Base-by-base conservation (phyloP, 23 tunicate species). In the Clavelina lepadiformis region DNA sequence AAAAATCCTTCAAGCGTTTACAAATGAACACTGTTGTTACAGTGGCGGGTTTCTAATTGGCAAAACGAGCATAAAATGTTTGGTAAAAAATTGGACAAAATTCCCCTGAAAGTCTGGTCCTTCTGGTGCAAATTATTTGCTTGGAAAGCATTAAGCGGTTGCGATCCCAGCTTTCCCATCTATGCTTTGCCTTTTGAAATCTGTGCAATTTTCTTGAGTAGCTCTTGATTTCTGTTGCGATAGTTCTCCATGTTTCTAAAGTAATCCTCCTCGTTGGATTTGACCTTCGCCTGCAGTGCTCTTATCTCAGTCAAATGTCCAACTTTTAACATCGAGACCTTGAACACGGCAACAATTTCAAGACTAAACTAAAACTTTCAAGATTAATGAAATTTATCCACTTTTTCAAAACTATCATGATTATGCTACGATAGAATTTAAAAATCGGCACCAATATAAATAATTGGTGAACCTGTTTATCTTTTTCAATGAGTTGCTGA, bases 291-390 rank as follows among this genome's bases (percentile, higher is more conserved):
- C 35, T 67, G 80, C 29, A 74, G 25, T 15, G 31, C 51, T 49
- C 80, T 59, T 13, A 47, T 53, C 51, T 67, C 76, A 4, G 31
- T 59, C 29, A 82, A 51, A 45, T 74, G 81, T 26, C 60, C 77
- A 31, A 74, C 91, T 60, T 82, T 82, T 51, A 82, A 22, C 57
- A 56, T 28, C 5, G 82, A 82, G 7, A 82, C 51, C 91, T 82
- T 44, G 15, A 44, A 44, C 15, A 11, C 49, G 15, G 15, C 13
- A 44, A 44, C 11, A 11, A 44, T 44, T 44, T 11, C 49, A 11
- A 44, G 49, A 11, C 49, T 11, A 44, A 11, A 11, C 49, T 11
- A 44, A 11, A 44, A 11, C 11, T 11, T 44, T 11, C 15, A 11
- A 44, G 15, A 11, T 44, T 44, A 15, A 11, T 11, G 11, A 44